Evolutionary conservation across 53 echinoderm and acorn worm species (phyloP), one percentile per base, ranked within the genome.

Genomic region (Patiria pectinifera): DNA sequence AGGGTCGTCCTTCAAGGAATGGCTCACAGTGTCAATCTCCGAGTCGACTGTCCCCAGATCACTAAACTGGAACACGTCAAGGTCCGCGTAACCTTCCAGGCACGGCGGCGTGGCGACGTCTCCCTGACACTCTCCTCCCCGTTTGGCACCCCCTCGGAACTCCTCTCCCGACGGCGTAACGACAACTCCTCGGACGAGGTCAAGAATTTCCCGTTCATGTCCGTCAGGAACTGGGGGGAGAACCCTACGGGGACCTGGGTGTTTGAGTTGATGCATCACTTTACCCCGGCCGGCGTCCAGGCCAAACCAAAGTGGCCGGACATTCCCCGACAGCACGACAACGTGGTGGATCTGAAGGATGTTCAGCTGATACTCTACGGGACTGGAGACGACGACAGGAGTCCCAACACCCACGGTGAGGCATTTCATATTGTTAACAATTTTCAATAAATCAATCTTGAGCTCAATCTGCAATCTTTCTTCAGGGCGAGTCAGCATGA

Each of bases 141-240:
- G 2, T 77, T 22, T 6, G 99, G 99, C 12, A 99, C 99, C 25
- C 97, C 96, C 1, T 97, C 99, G 14, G 63, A 94, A 91, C 92
- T 99, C 6, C 87, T 99, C 8, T 96, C 95, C 1, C 85, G 94
- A 6, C 92, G 99, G 13, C 93, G 71, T 13, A 86, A 94, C 19
- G 99, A 99, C 71, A 91, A 85, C 81, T 71, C 87, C 71, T 48
- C 47, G 0, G 83, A 93, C 11, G 95, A 95, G 0, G 85, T 97
- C 0, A 86, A 62, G 2, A 76, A 90, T 16, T 99, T 96, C 94
- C 96, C 99, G 11, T 99, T 99, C 85, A 97, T 97, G 99, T 93
- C 97, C 1, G 97, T 97, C 6, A 96, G 96, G 82, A 97, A 96
- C 96, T 97, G 99, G 99, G 99, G 99, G 4, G 99, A 97, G 78